phyloP scores from a whole-genome alignment of 1,140 invertebrate genomes.

The Achatina immaculata region DNA sequence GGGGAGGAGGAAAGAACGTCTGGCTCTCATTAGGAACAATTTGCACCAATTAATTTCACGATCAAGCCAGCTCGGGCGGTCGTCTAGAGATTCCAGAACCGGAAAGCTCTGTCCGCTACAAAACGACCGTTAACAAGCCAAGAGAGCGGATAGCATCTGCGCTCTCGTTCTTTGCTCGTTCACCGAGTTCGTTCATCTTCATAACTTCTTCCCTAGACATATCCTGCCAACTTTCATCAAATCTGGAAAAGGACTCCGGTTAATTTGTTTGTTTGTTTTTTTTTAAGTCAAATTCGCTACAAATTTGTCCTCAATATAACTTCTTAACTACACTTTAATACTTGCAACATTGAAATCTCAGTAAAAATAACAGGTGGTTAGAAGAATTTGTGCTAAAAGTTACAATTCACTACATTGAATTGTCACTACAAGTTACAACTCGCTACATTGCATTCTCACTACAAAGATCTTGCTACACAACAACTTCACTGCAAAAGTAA shows the following conservation, averaged over 20 bases:
- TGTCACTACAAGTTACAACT: no score
- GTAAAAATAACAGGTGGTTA: no score
- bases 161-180: conserved; percentile 15
- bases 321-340: no score
- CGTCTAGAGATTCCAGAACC: conserved; percentile 21
- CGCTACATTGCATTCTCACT: no score
- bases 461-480: no score
- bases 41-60: conserved; percentile 33
- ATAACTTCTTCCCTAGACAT: background rate
- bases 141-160: conserved; percentile 16
- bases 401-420: no score
- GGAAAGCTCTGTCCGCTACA: conserved; percentile 26
- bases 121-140: conserved; percentile 29
- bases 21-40: conserved; percentile 31
- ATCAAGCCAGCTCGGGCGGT: conserved; percentile 14
- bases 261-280: no score
- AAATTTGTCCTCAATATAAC: no score
- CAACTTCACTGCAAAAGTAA: no score
- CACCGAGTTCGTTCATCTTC: background rate
- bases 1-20: conserved; percentile 17
- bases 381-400: no score
- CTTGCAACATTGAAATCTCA: no score
- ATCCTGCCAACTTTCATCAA: background rate
- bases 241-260: background rate
- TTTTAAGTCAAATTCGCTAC: no score